Conservation (phyloP, 2,113 vertebrate species). For the Tenrec ecaudatus region DNA sequence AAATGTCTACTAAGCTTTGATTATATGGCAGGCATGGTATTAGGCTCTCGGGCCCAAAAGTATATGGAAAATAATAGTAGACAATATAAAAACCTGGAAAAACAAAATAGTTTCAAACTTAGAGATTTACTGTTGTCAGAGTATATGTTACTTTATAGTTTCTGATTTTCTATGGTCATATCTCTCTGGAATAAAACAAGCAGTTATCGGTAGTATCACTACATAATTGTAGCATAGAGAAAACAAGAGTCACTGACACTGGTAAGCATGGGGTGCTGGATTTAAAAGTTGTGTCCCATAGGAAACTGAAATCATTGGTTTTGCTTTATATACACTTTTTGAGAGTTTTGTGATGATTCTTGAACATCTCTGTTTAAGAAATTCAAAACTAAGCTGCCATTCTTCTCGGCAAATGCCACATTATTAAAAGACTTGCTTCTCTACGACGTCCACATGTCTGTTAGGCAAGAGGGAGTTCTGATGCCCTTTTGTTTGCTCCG, state of each 20-base stretch:
- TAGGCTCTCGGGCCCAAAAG: no score
- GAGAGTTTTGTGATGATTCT: not conserved
- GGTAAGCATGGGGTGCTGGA: not conserved
- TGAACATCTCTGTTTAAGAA: not conserved
- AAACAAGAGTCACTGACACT: not conserved
- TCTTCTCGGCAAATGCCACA: not conserved
- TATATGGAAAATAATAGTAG: no score
- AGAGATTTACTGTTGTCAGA: constrained; percentile 52
- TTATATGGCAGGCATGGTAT: no score
- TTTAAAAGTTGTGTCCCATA: not conserved
- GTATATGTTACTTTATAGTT: constrained; percentile 35
- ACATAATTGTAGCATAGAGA: not conserved
- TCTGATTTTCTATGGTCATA: not conserved
- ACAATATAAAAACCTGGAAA: not conserved
- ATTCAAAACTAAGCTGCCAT: not conserved
- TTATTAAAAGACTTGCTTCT: not conserved
- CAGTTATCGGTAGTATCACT: constrained; percentile 8
- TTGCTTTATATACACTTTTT: not conserved
- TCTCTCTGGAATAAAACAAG: not conserved
- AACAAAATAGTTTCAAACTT: not conserved
- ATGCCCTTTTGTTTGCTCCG: not conserved
- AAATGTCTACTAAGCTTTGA: no score
- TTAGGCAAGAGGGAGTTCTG: not conserved
- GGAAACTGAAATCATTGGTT: not conserved
- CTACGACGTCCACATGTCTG: not conserved